Evolutionary conservation across 2,888 invertebrate species (phyloP), one percentile per base, ranked within the genome.

Genomic region (Peribatodes rhomboidaria): DNA sequence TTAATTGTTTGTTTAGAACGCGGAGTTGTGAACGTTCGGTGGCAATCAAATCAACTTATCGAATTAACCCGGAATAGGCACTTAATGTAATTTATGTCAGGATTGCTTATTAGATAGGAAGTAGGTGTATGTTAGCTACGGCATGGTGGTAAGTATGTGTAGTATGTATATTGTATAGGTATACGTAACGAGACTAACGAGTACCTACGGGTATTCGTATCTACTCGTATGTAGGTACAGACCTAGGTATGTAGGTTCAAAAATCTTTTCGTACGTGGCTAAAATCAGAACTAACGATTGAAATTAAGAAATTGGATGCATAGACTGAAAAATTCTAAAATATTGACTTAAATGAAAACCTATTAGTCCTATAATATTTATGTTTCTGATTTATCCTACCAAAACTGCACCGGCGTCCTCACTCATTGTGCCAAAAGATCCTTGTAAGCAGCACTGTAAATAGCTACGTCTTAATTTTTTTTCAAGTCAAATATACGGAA

Each of bases 41-140:
- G 65, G 73, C 74, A 72, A 72, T 74, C 71, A 74, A 69, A 69
- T 76, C 68, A 73, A 72, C 73, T 68, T 69, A 66, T 65, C 65
- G 53, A 65, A 63, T 66, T 64, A 64, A 54, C 59, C 58, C 65
- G 61, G 66, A 70, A 72, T 73, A 54, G 59, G 53, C 55, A 54
- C 55, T 59, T 63, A 54, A 56, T 57, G 44, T 63, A 61, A 65
- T 49, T 59, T 55, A 41, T 54, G 42, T 22, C 22, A 54, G 53
- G 57, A 70, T 72, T 71, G 56, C 63, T 54, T 55, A n/a, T 33
- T 49, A 49, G 39, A n/a, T 14, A 11, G 39, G 39, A 14, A 14
- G 31, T 49, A 49, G 46, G n/a, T n/a, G n/a, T 49, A 14, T 18
- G 42, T 42, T 18, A 6, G 18, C 18, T 7, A 20, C 20, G 20